A percentile compares a stretch with the other conserved stretches of the same genome.
Conservation (phyloP, 2,113 vertebrate species). For the Hystrix brachyura region DNA sequence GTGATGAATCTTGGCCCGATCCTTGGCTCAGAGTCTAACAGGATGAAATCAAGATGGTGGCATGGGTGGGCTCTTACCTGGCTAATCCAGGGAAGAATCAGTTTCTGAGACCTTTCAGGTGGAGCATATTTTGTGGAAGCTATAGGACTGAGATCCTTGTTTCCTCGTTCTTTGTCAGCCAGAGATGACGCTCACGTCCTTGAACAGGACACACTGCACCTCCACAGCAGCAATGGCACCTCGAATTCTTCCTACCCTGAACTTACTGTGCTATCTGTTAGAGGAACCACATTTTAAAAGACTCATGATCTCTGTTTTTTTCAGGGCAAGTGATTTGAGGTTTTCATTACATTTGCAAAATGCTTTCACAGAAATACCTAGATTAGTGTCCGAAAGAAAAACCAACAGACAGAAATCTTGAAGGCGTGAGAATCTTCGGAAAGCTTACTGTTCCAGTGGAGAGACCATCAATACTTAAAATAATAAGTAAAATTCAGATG, state of each 20-base stretch:
- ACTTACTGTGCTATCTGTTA: not conserved
- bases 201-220: not conserved
- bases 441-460: not conserved
- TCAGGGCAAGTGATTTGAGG: not conserved
- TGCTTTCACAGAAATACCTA: not conserved
- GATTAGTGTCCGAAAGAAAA: not conserved
- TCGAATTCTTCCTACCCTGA: not conserved
- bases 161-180: not conserved
- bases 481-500: not conserved
- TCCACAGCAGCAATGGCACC: not conserved
- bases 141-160: not conserved
- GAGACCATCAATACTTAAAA: not conserved
- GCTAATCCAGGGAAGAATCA: not conserved
- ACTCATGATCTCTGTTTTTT: not conserved
- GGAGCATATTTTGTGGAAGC: not conserved
- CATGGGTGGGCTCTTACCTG: not conserved
- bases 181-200: not conserved
- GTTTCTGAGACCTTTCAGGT: not conserved
- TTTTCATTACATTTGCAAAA: conserved; percentile 4
- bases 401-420: not conserved
- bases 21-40: not conserved
- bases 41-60: not conserved
- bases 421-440: not conserved
- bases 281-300: not conserved
- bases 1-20: not conserved